Base-by-base conservation (phyloP, 1,140 invertebrate genomes). In the Hypsibius dujardini region DNA sequence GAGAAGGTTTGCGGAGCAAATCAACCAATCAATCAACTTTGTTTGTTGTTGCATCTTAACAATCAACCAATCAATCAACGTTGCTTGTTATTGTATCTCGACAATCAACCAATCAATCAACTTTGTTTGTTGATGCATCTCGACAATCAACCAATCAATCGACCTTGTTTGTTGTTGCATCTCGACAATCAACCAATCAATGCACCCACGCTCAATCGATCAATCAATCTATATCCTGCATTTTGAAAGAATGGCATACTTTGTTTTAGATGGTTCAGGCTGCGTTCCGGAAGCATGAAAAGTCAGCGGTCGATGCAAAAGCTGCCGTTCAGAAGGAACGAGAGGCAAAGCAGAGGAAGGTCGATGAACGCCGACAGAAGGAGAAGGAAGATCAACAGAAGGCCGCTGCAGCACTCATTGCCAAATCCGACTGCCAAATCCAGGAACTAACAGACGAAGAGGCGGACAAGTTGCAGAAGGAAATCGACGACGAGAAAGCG, bases 371-470 rank as follows among this genome's bases (percentile, higher is more conserved):
- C 28, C 28, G 28, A 28, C 72, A 74, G 69, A 69, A 47, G 59
- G 47, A 12, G 69, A 77, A 74, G 73, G 75, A 71, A 71, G 71
- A 74, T 74, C 74, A 76, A 74, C 74, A 77, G 70, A 73, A 77
- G 72, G 76, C 77, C 73, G 76, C 81, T 73, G 74, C 75, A 70
- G 75, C 80, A 45, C 76, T 75, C 67, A 56, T 75, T 75, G 76
- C 84, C 15, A 72, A 76, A 28, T 28, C 28, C 69, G 77, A 79
- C 72, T 76, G 80, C 15, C 79, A 79, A 73, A 90, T 95, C 70
- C 87, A 86, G 74, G 93, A 96, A 83, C 79, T 96, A 12, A 93
- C 90, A 7, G 92, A 96, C 74, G 90, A 92, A 79, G 90, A 96
- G 79, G 92, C 92, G 70, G 86, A 84, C 67, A 84, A 87, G 78